Base-by-base conservation (phyloP, 2,888 invertebrate species). In the Matsumyia berberina region DNA sequence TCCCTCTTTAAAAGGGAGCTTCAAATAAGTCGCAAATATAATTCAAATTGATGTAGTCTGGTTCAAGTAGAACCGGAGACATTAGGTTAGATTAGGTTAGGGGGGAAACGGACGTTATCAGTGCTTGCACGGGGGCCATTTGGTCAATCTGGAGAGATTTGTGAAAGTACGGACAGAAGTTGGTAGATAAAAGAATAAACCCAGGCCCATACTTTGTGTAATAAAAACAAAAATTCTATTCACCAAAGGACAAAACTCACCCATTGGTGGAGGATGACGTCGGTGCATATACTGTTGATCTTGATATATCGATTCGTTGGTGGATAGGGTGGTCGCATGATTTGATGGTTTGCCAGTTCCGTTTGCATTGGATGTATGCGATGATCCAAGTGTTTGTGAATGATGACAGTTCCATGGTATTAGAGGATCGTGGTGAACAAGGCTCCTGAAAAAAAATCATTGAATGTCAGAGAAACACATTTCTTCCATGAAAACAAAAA, bases 331-430 rank as follows among this genome's bases (percentile, higher is more conserved):
- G 90, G 85, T 90, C 93, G 88, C 87, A 62, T 89, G 89, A 55
- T 88, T 89, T 24, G 89, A 89, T 35, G 87, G 85, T 17, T 85
- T 86, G 8, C 72, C 70, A 24, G 70, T 53, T 9, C 80, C 83
- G 57, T 79, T 80, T 49, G 76, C 73, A 67, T 79, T 85, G 0
- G 79, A 49, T 31, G 87, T 81, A 53, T 87, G 87, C 8, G 88
- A 89, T 9, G 91, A 91, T 19, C 90, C 90, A 0, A 91, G 89
- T 6, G 90, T 89, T 72, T 88, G 87, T 76, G 90, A 89, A 83
- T 91, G 91, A 87, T 92, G 92, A 87, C 92, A 92, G 82, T 91
- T 91, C 5, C 89, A 88, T n/a, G 90, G 89, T 49, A 90, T 90
- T 44, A 92, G 90, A 19, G 92, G 91, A 92, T 76, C 91, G 90